A percentile compares a stretch with the other conserved stretches of the same genome.
These are phyloP conservation scores for Tyria jacobaeae DNA, from an alignment of 2,888 invertebrate species.

Conservation along the genomic window DNA sequence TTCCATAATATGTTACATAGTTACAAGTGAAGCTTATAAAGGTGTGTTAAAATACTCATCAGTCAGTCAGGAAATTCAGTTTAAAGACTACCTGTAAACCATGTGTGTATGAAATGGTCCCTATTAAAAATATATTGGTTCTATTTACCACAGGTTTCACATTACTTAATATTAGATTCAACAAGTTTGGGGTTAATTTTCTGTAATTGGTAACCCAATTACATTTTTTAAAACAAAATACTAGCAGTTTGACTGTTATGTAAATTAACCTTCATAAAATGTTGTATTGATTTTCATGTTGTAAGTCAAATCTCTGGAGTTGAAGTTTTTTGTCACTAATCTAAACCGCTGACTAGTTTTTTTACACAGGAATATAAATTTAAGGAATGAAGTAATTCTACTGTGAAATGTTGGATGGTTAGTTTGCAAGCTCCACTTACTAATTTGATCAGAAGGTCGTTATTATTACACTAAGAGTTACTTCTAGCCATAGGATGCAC, in stretches of 20 bases:
- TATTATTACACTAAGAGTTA: slow-evolving; percentile 32
- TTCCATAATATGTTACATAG: too few relatives aligned
- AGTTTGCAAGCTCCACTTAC: slow-evolving; percentile 31
- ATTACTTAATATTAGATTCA: not conserved
- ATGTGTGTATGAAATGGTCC: slow-evolving; percentile 7
- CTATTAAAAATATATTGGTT: not conserved
- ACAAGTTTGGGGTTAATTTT: slow-evolving; percentile 13
- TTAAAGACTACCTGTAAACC: slow-evolving; percentile 19
- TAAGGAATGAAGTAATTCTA: slow-evolving; percentile 28
- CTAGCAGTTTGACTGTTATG: not conserved
- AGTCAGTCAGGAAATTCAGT: slow-evolving; percentile 14
- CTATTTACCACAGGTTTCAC: not conserved
- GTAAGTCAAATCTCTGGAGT: not conserved
- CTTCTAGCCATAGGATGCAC: slow-evolving; percentile 28
- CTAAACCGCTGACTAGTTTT: slow-evolving; percentile 10
- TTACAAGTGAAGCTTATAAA: too few relatives aligned
- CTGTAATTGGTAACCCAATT: slow-evolving; percentile 5
- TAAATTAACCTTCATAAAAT: slow-evolving; percentile 8
- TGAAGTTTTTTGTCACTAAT: slow-evolving; percentile 6
- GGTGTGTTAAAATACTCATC: slow-evolving; percentile 35
- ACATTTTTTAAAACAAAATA: slow-evolving; percentile 5
- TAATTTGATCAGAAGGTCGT: slow-evolving; percentile 40
- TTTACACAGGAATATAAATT: slow-evolving; percentile 19
- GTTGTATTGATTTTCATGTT: too few relatives aligned
- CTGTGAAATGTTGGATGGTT: slow-evolving; percentile 29